Base-by-base conservation (phyloP, 2,888 invertebrate species). In the Helleia helle region DNA sequence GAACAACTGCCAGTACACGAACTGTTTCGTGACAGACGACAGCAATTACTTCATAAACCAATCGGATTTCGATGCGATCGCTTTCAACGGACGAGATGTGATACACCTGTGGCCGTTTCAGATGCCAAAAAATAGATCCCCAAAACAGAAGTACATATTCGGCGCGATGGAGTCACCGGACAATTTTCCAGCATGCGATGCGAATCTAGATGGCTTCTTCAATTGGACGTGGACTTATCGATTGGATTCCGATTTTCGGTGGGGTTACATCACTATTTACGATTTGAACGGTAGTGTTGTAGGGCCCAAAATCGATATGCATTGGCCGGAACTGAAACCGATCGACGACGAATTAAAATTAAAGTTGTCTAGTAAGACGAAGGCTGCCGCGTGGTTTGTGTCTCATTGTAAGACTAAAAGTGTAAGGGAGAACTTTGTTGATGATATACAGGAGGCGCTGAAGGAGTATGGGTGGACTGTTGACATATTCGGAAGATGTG, bases 61-160 rank as follows among this genome's bases (percentile, higher is more conserved):
- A 6, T 6, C 22, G 2, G 22, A 22, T 5, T 22, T 22, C 8
- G 22, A 22, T 22, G 22, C 22, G 8, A 8, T 22, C 8, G 22
- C 8, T 7, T 44, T 56, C 43, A 53, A 59, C 13, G 51, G 54
- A 0, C 38, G 48, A 11, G 47, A 50, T 17, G 48, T 51, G 1
- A 39, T 47, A n/a, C 12, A 50, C 2, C 13, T 54, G 4, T 45
- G 41, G 43, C 40, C 42, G 2, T 44, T 42, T 12, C 45, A 50
- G 18, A 40, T 55, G 44, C 50, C 52, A 1, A 11, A 26, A 2
- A 42, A 34, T 4, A 56, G 73, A 34, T 57, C 58, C 0, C 41
- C 49, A 0, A 55, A 56, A 11, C 76, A 76, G 43, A 76, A 74
- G 30, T 76, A 62, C 43, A 65, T 65, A 1, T 75, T 68, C 38